Percentiles rank a stretch among this genome's conserved stretches.
These are phyloP conservation scores for Aphodius granarius DNA, from an alignment of 2,888 invertebrate genomes.

Conservation along the genomic window DNA sequence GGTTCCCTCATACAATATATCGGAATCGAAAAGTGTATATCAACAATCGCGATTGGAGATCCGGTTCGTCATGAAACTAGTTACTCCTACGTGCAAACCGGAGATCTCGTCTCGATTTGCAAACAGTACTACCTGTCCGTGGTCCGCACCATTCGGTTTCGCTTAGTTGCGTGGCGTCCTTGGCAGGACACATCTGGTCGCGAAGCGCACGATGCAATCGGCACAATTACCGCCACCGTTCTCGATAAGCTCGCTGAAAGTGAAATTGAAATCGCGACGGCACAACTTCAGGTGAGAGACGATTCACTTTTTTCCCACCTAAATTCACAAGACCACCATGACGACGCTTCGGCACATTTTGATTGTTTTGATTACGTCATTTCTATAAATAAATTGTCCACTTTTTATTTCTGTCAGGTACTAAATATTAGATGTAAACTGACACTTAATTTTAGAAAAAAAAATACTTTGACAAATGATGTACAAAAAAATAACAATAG, in stretches of 20 bases:
- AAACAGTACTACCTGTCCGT: slow-evolving; percentile 2
- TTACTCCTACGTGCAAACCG: slow-evolving; percentile 17
- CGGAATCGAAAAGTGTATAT: neutral
- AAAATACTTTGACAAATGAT: too few relatives aligned
- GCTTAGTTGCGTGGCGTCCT: neutral
- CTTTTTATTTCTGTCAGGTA: too few relatives aligned
- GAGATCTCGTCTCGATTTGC: neutral
- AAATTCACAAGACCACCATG: neutral
- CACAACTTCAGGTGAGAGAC: neutral
- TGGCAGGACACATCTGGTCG: neutral
- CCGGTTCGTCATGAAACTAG: slow-evolving; percentile 19
- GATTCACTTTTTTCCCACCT: neutral
- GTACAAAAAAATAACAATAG: too few relatives aligned
- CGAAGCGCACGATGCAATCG: neutral
- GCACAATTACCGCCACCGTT: neutral
- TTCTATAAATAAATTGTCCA: too few relatives aligned
- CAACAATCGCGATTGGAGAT: neutral
- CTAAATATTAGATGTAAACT: too few relatives aligned
- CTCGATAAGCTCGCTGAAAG: neutral
- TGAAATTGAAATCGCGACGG: slow-evolving; percentile 1
- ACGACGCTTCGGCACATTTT: neutral
- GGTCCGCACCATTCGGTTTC: neutral
- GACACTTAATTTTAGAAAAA: too few relatives aligned
- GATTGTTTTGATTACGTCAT: neutral
- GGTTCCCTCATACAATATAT: neutral